These are phyloP conservation scores for Acanthopleura granulata DNA, from an alignment of 2,888 invertebrate genomes.

Conservation along the genomic window DNA sequence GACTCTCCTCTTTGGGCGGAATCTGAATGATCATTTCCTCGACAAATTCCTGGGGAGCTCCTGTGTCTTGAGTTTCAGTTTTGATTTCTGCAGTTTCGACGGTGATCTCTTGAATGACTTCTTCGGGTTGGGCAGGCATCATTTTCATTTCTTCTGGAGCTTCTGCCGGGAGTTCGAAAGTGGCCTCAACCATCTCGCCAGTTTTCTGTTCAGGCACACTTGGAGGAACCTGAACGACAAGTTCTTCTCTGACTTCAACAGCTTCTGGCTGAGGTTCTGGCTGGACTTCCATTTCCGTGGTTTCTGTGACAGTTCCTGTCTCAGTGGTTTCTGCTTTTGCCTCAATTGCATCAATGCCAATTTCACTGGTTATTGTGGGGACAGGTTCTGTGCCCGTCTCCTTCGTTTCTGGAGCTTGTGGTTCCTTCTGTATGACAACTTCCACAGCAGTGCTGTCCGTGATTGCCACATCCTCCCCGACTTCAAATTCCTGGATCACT, in stretches of 20 bases:
- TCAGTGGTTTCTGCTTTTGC: background rate
- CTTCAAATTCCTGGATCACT: constrained; percentile 9
- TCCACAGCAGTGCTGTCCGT: constrained; percentile 20
- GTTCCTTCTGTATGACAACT: constrained; percentile 26
- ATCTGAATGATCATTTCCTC: constrained; percentile 18
- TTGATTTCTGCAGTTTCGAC: constrained; percentile 16
- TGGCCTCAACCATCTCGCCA: constrained; percentile 3
- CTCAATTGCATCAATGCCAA: background rate
- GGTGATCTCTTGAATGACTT: constrained; percentile 8
- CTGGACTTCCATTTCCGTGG: constrained; percentile 17
- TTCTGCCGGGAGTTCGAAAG: background rate
- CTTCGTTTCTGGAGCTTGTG: constrained; percentile 37
- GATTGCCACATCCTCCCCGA: constrained; percentile 26
- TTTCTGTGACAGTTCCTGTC: constrained; percentile 21
- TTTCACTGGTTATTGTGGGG: background rate
- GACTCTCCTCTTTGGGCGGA: constrained; percentile 24
- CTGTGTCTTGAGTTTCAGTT: background rate
- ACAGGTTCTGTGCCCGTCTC: constrained; percentile 19
- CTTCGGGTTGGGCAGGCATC: background rate
- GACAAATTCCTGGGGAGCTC: constrained; percentile 17
- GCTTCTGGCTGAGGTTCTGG: constrained; percentile 24
- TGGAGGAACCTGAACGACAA: constrained; percentile 34
- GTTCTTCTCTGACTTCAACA: constrained; percentile 40
- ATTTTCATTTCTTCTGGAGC: background rate
- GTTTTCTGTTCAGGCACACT: background rate